Percentiles rank a stretch among this genome's conserved stretches.
Evolutionary conservation across 1,140 invertebrate species (phyloP).

Genomic region (Drosophila orena): DNA sequence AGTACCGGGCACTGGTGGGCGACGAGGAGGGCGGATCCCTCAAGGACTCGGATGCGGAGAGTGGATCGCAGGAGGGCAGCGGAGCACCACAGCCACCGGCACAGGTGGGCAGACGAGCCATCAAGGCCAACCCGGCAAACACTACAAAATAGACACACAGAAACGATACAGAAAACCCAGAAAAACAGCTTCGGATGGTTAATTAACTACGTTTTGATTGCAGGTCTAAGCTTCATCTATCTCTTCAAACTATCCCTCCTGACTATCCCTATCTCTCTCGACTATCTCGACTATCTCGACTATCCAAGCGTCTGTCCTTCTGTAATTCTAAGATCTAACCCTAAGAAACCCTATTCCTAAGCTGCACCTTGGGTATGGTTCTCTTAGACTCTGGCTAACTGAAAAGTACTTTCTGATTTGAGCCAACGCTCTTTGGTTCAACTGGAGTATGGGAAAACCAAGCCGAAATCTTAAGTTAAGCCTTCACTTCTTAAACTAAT

Average conservation of each 20-base stretch:
- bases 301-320: conserved; percentile 61
- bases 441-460: conserved; percentile 4
- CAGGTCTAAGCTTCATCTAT: conserved; percentile 77
- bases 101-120: conserved; percentile 78
- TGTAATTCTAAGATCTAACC: conserved; percentile 49
- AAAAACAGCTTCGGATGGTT: conserved; percentile 39
- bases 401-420: neutral
- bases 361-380: conserved; percentile 23
- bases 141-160: conserved; percentile 19
- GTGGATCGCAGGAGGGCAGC: conserved; percentile 71
- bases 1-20: conserved; percentile 90
- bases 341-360: conserved; percentile 58
- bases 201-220: conserved; percentile 73
- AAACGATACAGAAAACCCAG: conserved; percentile 9
- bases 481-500: conserved; percentile 59
- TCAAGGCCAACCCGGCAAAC: conserved; percentile 39
- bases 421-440: conserved; percentile 7
- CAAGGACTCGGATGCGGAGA: conserved; percentile 83
- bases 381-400: neutral
- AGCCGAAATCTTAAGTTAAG: conserved; percentile 40
- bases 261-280: conserved; percentile 44
- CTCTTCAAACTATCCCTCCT: conserved; percentile 64
- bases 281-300: too few relatives aligned
- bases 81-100: conserved; percentile 61
- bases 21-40: conserved; percentile 81